Evolutionary conservation across 2,888 invertebrate species (phyloP).

Genomic region (Mycogona germanica): DNA sequence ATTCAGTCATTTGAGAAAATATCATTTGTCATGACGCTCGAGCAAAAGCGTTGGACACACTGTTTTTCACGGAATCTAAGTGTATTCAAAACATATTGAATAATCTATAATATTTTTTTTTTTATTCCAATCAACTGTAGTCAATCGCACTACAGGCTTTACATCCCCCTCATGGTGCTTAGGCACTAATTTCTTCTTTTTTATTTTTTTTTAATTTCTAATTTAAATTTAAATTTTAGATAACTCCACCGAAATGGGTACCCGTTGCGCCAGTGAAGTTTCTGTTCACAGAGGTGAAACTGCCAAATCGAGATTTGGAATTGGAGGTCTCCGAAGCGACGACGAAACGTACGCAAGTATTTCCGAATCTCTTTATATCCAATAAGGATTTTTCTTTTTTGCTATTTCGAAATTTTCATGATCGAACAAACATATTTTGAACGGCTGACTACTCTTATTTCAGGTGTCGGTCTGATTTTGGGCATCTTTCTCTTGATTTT

Average conservation of each 20-base stretch:
- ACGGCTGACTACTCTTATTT: conserved; percentile 11
- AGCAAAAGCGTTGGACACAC: too few relatives aligned
- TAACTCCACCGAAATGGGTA: conserved; percentile 11
- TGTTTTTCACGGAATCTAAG: too few relatives aligned
- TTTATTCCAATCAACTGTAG: too few relatives aligned
- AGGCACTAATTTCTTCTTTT: too few relatives aligned
- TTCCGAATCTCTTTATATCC: too few relatives aligned
- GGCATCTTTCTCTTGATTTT: conserved; percentile 60
- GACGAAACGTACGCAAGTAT: conserved; percentile 15
- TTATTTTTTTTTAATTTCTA: background rate
- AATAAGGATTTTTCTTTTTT: background rate
- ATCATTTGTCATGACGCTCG: too few relatives aligned
- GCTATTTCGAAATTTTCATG: too few relatives aligned
- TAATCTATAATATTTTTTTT: too few relatives aligned
- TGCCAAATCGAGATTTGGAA: conserved; percentile 3
- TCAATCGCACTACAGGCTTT: too few relatives aligned
- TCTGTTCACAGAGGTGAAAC: conserved; percentile 4
- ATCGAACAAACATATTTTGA: background rate
- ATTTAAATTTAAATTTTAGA: conserved; percentile 11
- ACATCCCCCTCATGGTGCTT: too few relatives aligned
- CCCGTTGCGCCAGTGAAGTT: conserved; percentile 4
- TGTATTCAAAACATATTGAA: too few relatives aligned
- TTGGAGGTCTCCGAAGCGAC: conserved; percentile 16
- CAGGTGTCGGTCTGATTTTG: conserved; percentile 66
- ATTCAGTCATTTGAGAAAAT: too few relatives aligned